Evolutionary conservation across 2,888 invertebrate species (phyloP).

Genomic region (Xylota segnis): DNA sequence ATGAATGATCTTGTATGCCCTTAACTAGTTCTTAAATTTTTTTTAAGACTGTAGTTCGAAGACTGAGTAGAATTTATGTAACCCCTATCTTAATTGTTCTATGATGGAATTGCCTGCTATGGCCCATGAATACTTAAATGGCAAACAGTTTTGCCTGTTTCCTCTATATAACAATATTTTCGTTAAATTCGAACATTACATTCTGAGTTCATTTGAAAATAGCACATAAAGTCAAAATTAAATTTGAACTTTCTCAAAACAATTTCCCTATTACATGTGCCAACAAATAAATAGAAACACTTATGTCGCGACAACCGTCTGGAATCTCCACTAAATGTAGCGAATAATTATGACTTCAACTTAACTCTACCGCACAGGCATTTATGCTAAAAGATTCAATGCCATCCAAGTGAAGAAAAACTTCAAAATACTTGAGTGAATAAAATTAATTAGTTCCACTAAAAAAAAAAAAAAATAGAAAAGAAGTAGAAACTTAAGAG

Average conservation of each 20-base stretch:
- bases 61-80: too few species aligned
- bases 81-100: too few species aligned
- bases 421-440: constrained; percentile 40
- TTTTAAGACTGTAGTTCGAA: too few species aligned
- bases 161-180: too few species aligned
- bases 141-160: too few species aligned
- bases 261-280: not conserved
- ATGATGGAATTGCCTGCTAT: too few species aligned
- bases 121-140: too few species aligned
- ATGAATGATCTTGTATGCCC: too few species aligned
- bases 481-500: constrained; percentile 3
- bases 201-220: not conserved
- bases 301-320: constrained; percentile 24
- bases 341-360: constrained; percentile 43
- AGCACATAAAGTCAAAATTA: not conserved
- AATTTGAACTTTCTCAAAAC: not conserved
- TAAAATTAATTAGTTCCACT: constrained; percentile 39
- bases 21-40: too few species aligned
- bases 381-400: not conserved
- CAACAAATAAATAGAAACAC: not conserved
- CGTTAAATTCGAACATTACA: too few species aligned
- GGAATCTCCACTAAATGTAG: constrained; percentile 33
- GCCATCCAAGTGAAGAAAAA: not conserved
- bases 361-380: not conserved
- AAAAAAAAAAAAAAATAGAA: constrained; percentile 9